Evolutionary conservation across 2,888 invertebrate species (phyloP).

Genomic region (Xylota segnis): DNA sequence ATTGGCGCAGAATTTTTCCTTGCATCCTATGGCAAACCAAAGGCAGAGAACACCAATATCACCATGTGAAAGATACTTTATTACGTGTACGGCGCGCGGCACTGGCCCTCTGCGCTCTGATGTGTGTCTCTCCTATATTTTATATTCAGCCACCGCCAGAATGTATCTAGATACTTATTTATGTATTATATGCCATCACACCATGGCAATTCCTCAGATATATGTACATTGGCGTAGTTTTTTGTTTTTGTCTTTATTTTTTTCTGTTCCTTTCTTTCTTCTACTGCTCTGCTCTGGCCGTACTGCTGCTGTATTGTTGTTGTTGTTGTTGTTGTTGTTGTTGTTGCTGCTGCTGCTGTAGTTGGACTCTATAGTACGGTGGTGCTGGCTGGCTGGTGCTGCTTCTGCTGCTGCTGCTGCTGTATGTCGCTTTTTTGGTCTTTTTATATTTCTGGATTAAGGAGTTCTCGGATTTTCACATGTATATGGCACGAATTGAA

Average conservation of each 20-base stretch:
- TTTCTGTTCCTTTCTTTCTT: conserved; percentile 70
- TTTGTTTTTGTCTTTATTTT: conserved; percentile 51
- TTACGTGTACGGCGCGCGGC: conserved; percentile 64
- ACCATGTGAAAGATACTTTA: conserved; percentile 76
- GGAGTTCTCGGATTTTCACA: conserved; percentile 85
- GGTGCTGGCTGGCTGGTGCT: conserved; percentile 36
- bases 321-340: conserved; percentile 66
- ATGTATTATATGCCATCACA: conserved; percentile 77
- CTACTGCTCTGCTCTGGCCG: conserved; percentile 22
- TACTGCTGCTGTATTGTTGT: conserved; percentile 42
- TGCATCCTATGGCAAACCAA: conserved; percentile 22
- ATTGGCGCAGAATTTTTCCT: conserved; percentile 72
- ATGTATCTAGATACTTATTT: conserved; percentile 77
- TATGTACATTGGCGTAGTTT: conserved; percentile 72
- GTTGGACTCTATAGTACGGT: conserved; percentile 65
- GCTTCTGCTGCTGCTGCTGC: conserved; percentile 71
- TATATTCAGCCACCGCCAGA: conserved; percentile 76
- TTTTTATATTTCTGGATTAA: conserved; percentile 82
- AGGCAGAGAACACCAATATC: conserved; percentile 65
- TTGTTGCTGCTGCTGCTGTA: conserved; percentile 65
- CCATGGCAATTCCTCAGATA: conserved; percentile 74
- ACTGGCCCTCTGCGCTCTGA: conserved; percentile 71
- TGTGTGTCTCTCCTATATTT: conserved; percentile 74
- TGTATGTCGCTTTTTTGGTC: conserved; percentile 74
- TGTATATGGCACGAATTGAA: conserved; percentile 85